A percentile compares a stretch with the other conserved stretches of the same genome.
Evolutionary conservation across 2,113 vertebrate genomes (phyloP).

Genomic region (Psammodynastes pulverulentus): DNA sequence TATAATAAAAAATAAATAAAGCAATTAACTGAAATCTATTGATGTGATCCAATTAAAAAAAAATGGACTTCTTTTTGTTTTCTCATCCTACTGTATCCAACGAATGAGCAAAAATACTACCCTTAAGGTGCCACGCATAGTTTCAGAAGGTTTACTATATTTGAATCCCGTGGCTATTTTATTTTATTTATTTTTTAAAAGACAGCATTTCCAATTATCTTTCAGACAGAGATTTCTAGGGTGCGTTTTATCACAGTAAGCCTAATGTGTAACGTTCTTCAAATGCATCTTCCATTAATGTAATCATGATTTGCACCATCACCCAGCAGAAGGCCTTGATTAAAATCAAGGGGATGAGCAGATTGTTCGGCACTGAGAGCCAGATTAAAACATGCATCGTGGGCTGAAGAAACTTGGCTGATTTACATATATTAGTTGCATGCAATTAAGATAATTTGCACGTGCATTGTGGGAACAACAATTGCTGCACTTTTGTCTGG

Average conservation of each 20-base stretch:
- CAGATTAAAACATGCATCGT: background rate
- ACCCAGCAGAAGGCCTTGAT: conserved; percentile 18
- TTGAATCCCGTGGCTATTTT: too few relatives aligned
- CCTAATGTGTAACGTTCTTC: background rate
- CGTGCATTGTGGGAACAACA: background rate
- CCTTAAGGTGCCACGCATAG: background rate
- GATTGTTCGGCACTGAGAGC: background rate
- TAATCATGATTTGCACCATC: conserved; percentile 24
- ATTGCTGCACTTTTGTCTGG: background rate
- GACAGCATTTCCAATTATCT: background rate
- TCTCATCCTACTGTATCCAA: background rate
- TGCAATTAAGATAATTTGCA: conserved; percentile 8
- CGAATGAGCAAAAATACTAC: background rate
- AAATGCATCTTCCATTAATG: conserved; percentile 8
- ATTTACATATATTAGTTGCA: conserved; percentile 17
- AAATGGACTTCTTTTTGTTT: background rate
- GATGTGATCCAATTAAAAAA: background rate
- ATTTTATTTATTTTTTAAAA: too few relatives aligned
- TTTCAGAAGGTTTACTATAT: background rate
- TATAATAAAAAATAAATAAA: too few relatives aligned
- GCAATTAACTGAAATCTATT: background rate
- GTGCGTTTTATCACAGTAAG: background rate
- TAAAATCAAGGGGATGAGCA: conserved; percentile 16
- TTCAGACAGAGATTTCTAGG: background rate
- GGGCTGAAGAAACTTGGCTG: background rate